These are phyloP conservation scores for Agrilus mali DNA, from an alignment of 2,888 invertebrate species.

Conservation along the genomic window DNA sequence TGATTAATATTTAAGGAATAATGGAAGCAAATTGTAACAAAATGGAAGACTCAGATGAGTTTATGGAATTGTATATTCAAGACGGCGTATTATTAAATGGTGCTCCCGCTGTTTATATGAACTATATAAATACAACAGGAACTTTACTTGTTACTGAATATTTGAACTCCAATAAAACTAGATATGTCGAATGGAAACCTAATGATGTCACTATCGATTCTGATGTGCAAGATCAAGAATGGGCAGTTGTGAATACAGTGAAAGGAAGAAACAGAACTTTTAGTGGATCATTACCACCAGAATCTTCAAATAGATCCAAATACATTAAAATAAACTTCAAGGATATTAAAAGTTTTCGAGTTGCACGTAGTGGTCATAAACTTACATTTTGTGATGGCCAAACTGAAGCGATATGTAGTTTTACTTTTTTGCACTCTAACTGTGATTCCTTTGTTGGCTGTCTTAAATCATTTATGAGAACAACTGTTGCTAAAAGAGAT, in stretches of 20 bases:
- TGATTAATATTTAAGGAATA: neutral
- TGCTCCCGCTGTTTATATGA: constrained; percentile 46
- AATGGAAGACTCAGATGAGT: constrained; percentile 24
- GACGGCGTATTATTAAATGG: constrained; percentile 64
- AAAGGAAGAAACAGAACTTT: constrained; percentile 49
- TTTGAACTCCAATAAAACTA: constrained; percentile 34
- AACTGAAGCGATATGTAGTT: constrained; percentile 61
- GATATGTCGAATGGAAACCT: constrained; percentile 68
- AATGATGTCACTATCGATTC: constrained; percentile 65
- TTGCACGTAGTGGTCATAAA: constrained; percentile 41
- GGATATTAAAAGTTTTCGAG: constrained; percentile 52
- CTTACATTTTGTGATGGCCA: constrained; percentile 57
- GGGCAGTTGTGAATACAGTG: constrained; percentile 72
- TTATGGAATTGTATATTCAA: constrained; percentile 59
- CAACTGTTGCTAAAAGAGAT: constrained; percentile 58
- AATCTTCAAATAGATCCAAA: constrained; percentile 34
- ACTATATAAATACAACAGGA: constrained; percentile 42
- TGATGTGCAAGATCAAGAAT: constrained; percentile 68
- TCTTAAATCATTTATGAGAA: constrained; percentile 49
- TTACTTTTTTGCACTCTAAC: constrained; percentile 81
- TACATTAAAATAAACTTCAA: constrained; percentile 45
- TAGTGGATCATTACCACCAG: constrained; percentile 38
- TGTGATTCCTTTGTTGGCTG: constrained; percentile 60
- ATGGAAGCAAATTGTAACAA: constrained; percentile 2
- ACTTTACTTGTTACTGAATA: constrained; percentile 57